Evolutionary conservation across 2,888 invertebrate genomes (phyloP), one percentile per base, ranked within the genome.

Genomic region (Syrphus vitripennis): DNA sequence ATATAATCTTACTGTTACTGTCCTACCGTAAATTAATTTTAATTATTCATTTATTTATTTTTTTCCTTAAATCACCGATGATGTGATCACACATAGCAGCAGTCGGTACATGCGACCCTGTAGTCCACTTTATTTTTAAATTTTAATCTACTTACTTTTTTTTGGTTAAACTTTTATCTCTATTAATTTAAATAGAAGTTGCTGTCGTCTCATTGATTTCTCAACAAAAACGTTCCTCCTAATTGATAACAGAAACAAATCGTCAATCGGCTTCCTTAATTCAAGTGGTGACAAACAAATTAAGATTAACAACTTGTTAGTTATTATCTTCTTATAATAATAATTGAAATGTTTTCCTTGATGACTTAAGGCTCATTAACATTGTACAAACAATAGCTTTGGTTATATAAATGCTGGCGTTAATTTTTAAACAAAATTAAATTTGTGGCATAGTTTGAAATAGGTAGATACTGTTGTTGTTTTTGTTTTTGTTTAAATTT

Each of bases 221-320:
- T 16, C 16, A 16, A 42, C 19, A 45, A 40, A n/a, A 40, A 2
- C 3, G 9, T 29, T 16, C 9, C 16, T 16, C 16, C 5, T 24
- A 55, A 55, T 55, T 57, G 67, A 61, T 69, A 72, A 45, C 63
- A 70, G 70, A 81, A 57, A 69, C 40, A 79, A 83, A 63, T 83
- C 74, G 21, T 31, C n/a, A n/a, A n/a, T n/a, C n/a, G n/a, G n/a
- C n/a, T n/a, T n/a, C 31, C 31, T 69, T 74, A 74, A 74, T 61
- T 74, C 57, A 74, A 74, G 72, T 59, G 67, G 45, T 69, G 63
- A 34, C 55, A 61, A 78, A 63, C 69, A 69, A 69, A 72, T 83
- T 83, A 63, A 77, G 82, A 82, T 82, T 77, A 82, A 55, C 29
- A 12, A 10, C 14, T 19, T 59, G 31, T 57, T 57, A 14, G n/a